Evolutionary conservation across 2,113 vertebrate species (phyloP), one percentile per base, ranked within the genome.

Genomic region (Hippocampus guttulatus): DNA sequence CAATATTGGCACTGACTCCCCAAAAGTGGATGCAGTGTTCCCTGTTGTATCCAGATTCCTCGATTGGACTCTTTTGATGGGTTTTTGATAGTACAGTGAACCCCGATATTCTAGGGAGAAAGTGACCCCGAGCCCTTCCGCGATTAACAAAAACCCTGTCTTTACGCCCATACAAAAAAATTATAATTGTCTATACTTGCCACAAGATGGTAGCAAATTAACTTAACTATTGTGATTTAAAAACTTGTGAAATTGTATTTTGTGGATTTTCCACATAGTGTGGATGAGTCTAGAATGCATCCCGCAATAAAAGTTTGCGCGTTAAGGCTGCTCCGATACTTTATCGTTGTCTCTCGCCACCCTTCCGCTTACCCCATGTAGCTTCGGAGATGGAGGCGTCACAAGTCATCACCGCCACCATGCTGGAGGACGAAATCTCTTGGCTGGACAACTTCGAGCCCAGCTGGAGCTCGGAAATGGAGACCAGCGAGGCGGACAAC

Each of bases 391-490:
- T 99, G 97, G 97, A 99, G 68, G 95, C 94, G 67, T 86, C 98
- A 55, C 93, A 95, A 79, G 93, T 99, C 81, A 96, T 95, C 64
- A 95, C 97, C 9, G 95, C 96, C 69, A 88, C 91, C 76, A 99
- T 99, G 97, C 84, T 99, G 73, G 97, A 99, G 88, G 97, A 99
- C 72, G 97, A 99, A 87, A 98, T 98, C 88, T 98, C 94, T 10
- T 99, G 97, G 97, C 91, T 99, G 20, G 96, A 98, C 87, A 99
- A 99, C 83, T 99, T 98, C 54, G 97, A 99, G 84, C 97, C 97
- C 54, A 97, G 95, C 67, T 96, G 96, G 88, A 97, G 95, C 15
- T 94, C 94, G 0, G 97, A 98, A 83, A 95, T 96, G 77, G 97
- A 98, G 87, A 98, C 97, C 1, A 98, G 95, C 70, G 95, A 98